phyloP scores from a whole-genome alignment of 2,113 vertebrate genomes.

The Aramus guarauna region DNA sequence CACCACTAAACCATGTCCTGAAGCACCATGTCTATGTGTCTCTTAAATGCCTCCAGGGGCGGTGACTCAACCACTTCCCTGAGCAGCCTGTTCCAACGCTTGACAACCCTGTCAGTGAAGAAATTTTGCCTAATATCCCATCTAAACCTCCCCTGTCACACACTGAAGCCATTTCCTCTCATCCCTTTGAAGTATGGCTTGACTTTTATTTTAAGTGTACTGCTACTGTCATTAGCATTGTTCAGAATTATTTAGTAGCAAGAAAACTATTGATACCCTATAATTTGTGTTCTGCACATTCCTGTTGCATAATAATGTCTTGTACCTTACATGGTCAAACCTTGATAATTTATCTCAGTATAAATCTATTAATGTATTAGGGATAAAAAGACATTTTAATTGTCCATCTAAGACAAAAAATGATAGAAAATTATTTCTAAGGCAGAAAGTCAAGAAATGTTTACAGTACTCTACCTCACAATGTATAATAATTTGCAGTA shows the following conservation, averaged over 20 bases:
- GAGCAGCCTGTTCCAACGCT: too few relatives aligned
- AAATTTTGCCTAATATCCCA: too few relatives aligned
- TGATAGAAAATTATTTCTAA: not conserved
- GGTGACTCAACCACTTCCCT: too few relatives aligned
- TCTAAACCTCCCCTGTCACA: too few relatives aligned
- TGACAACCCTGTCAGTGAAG: too few relatives aligned
- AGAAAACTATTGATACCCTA: not conserved
- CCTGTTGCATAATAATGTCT: not conserved
- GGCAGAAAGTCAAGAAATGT: not conserved
- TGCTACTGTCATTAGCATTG: not conserved
- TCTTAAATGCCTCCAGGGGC: too few relatives aligned
- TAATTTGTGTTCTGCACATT: not conserved
- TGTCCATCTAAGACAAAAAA: not conserved
- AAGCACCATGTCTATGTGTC: too few relatives aligned
- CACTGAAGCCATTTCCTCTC: too few relatives aligned
- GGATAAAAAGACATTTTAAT: not conserved
- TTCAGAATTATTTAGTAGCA: not conserved
- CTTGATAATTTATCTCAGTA: not conserved
- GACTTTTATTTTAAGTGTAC: not conserved
- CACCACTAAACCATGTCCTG: too few relatives aligned
- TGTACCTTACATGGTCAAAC: not conserved
- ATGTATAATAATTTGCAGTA: not conserved
- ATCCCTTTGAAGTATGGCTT: not conserved
- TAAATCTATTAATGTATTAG: not conserved
- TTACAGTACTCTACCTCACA: not conserved